phyloP scores from a whole-genome alignment of 2,113 vertebrate species.

The Python bivittatus region DNA sequence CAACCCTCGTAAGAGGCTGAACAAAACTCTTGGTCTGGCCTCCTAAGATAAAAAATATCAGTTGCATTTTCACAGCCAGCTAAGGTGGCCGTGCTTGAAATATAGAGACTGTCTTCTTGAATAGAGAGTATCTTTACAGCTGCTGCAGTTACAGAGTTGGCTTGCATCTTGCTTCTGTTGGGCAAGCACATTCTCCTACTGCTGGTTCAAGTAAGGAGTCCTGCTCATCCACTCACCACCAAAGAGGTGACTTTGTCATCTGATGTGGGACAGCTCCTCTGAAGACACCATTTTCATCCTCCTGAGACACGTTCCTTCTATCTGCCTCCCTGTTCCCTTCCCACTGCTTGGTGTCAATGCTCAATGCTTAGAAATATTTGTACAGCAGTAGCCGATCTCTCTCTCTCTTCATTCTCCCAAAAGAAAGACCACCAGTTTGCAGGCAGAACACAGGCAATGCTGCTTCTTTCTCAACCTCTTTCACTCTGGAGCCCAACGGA shows the following conservation, averaged over 20 bases:
- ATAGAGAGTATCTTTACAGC: no score
- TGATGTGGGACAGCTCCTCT: not conserved
- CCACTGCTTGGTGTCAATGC: not conserved
- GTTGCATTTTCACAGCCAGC: not conserved
- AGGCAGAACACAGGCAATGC: no score
- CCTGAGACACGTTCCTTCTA: not conserved
- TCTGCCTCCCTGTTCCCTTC: no score
- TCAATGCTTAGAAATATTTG: not conserved
- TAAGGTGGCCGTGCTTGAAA: not conserved
- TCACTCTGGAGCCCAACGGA: no score
- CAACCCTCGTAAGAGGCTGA: no score
- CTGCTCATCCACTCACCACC: no score
- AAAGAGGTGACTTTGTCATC: not conserved
- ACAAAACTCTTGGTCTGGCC: not conserved
- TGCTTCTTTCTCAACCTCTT: no score
- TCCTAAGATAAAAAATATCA: not conserved
- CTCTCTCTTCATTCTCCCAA: not conserved
- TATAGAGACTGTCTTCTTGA: not conserved
- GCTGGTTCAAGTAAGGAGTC: no score
- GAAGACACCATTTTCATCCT: not conserved
- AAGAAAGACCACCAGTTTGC: not conserved
- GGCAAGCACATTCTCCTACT: no score
- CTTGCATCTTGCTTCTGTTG: not conserved
- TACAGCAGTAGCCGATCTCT: not conserved
- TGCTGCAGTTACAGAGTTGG: not conserved